Evolutionary conservation across 2,888 invertebrate species (phyloP).

Genomic region (Dendrolimus houi): DNA sequence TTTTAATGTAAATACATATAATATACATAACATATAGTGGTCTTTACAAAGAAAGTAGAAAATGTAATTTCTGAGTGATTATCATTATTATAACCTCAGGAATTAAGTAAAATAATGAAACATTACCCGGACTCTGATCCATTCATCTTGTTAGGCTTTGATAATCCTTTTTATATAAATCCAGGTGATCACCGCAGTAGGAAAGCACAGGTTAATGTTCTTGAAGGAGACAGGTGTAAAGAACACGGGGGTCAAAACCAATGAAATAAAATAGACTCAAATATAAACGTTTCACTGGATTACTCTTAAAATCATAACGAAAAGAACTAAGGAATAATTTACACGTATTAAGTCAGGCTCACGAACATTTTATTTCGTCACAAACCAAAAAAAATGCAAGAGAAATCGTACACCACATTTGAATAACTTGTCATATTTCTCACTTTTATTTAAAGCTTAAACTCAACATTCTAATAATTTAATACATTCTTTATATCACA

Average conservation of each 20-base stretch:
- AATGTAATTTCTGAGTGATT: neutral
- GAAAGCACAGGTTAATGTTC: conserved; percentile 35
- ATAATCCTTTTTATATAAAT: neutral
- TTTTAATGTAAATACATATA: too few species aligned
- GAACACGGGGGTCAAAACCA: conserved; percentile 30
- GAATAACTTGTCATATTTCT: conserved; percentile 64
- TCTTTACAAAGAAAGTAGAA: too few species aligned
- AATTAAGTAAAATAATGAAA: conserved; percentile 31
- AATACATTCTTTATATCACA: conserved; percentile 33
- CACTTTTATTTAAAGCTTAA: conserved; percentile 33
- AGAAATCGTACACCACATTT: conserved; percentile 69
- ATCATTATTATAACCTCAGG: conserved; percentile 16
- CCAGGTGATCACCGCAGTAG: conserved; percentile 31
- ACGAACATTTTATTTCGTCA: conserved; percentile 64
- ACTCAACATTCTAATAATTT: conserved; percentile 26
- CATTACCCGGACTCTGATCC: conserved; percentile 86
- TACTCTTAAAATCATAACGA: conserved; percentile 51
- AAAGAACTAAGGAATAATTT: conserved; percentile 50
- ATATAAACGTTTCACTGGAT: conserved; percentile 41
- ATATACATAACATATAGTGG: too few species aligned
- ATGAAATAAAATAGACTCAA: conserved; percentile 39
- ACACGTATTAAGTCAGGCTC: conserved; percentile 42
- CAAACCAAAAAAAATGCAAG: conserved; percentile 72
- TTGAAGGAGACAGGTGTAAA: conserved; percentile 44
- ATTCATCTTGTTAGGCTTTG: conserved; percentile 75